Conservation (phyloP, 2,797 vertebrate species). For the Kryptopterus vitreolus region DNA sequence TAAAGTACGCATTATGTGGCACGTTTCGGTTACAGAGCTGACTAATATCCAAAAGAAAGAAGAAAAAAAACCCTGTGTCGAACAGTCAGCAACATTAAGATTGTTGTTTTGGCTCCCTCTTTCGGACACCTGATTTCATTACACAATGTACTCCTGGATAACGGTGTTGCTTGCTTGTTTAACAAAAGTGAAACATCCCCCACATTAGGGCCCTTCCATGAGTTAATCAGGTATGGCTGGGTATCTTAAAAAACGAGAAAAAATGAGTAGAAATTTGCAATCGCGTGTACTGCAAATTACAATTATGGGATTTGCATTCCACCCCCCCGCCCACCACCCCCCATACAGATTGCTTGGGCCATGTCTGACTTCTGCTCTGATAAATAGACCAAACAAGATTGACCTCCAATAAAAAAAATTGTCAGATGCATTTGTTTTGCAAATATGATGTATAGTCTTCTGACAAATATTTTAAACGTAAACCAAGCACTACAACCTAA, state of each 20-base stretch:
- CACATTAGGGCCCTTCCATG: neutral
- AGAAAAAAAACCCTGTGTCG: neutral
- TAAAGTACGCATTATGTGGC: neutral
- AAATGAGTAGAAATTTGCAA: neutral
- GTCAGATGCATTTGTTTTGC: no score
- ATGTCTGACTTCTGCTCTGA: neutral
- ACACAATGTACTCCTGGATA: conserved; percentile 19
- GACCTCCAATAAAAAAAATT: no score
- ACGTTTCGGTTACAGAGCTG: neutral
- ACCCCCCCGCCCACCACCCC: neutral
- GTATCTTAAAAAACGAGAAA: neutral
- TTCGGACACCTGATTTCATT: conserved; percentile 21
- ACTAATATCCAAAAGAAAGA: neutral
- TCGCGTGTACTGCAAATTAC: neutral
- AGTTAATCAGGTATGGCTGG: neutral
- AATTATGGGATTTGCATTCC: neutral
- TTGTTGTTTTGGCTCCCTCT: conserved; percentile 59
- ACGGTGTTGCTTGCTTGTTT: no score
- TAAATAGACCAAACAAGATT: no score
- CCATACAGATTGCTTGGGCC: neutral
- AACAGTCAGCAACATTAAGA: neutral
- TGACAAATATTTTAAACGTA: no score
- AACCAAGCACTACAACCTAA: no score
- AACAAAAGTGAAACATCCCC: neutral
- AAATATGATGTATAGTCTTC: no score